A percentile compares a stretch with the other conserved stretches of the same genome.
Evolutionary conservation across 2,113 vertebrate species (phyloP).

Genomic region (Esox niger): DNA sequence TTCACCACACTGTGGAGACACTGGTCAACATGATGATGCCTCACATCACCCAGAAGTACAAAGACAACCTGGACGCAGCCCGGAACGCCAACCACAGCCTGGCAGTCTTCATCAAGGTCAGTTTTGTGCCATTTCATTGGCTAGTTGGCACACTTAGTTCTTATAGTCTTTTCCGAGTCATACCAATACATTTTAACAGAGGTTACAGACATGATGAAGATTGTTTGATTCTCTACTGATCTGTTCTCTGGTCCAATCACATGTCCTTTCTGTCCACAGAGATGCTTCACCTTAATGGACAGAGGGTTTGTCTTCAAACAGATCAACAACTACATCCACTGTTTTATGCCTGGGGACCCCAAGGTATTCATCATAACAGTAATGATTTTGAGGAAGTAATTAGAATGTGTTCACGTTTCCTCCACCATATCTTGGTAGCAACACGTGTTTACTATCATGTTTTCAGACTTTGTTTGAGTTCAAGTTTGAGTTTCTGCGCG

Average conservation of each 20-base stretch:
- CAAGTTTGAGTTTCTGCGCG: conserved; percentile 97
- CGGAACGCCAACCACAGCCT: conserved; percentile 97
- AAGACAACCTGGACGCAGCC: conserved; percentile 93
- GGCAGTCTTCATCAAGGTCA: conserved; percentile 93
- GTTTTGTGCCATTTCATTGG: conserved; percentile 9
- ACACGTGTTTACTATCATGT: conserved; percentile 18
- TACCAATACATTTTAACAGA: neutral
- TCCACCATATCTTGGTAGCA: neutral
- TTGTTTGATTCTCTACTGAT: neutral
- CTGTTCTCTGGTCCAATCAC: neutral
- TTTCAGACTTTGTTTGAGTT: conserved; percentile 93
- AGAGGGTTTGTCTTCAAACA: conserved; percentile 96
- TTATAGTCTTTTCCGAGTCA: neutral
- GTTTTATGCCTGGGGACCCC: conserved; percentile 92
- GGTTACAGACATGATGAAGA: neutral
- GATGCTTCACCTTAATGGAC: conserved; percentile 98
- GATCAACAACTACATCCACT: conserved; percentile 96
- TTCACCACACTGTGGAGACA: conserved; percentile 93
- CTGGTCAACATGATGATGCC: conserved; percentile 97
- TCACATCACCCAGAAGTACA: conserved; percentile 96
- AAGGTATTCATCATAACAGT: conserved; percentile 76
- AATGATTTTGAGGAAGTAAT: neutral
- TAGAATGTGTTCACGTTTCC: neutral
- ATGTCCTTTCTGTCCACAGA: conserved; percentile 64
- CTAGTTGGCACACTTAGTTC: neutral